Evolutionary conservation across 2,888 invertebrate species (phyloP).

Genomic region (Chloromyia formosa): DNA sequence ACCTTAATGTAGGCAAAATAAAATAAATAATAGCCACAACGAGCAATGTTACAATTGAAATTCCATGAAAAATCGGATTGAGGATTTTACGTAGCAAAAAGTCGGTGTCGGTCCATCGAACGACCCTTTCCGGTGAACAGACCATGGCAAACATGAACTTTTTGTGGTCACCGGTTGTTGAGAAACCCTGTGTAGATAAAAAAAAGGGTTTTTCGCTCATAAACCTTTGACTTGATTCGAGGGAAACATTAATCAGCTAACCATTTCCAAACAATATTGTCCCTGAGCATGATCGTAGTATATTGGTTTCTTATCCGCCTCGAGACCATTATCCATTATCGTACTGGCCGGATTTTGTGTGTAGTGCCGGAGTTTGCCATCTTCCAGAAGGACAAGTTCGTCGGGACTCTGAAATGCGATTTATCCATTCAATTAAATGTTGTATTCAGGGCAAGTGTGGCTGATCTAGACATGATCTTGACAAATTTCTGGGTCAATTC

Average conservation of each 20-base stretch:
- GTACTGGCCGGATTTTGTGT: conserved; percentile 67
- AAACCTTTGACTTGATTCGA: not conserved
- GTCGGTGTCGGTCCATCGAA: conserved; percentile 77
- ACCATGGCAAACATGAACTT: conserved; percentile 76
- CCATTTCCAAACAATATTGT: conserved; percentile 85
- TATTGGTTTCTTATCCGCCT: conserved; percentile 65
- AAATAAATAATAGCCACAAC: conserved; percentile 82
- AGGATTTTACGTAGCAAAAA: conserved; percentile 79
- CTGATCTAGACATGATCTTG: too few species aligned
- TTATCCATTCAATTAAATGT: conserved; percentile 19
- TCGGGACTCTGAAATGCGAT: conserved; percentile 62
- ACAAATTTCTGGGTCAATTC: too few species aligned
- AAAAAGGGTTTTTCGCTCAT: too few species aligned
- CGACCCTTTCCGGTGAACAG: conserved; percentile 75
- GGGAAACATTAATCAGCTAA: conserved; percentile 55
- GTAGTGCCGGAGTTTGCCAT: conserved; percentile 79
- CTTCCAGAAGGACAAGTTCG: conserved; percentile 71
- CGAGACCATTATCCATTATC: conserved; percentile 60
- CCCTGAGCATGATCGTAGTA: conserved; percentile 78
- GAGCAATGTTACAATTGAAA: conserved; percentile 76
- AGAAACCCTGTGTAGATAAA: conserved; percentile 55
- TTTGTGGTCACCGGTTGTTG: conserved; percentile 61
- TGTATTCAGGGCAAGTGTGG: too few species aligned
- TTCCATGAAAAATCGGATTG: conserved; percentile 79
- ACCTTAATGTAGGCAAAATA: conserved; percentile 79